Evolutionary conservation across 2,888 invertebrate genomes (phyloP).

Genomic region (Sericinus montela): DNA sequence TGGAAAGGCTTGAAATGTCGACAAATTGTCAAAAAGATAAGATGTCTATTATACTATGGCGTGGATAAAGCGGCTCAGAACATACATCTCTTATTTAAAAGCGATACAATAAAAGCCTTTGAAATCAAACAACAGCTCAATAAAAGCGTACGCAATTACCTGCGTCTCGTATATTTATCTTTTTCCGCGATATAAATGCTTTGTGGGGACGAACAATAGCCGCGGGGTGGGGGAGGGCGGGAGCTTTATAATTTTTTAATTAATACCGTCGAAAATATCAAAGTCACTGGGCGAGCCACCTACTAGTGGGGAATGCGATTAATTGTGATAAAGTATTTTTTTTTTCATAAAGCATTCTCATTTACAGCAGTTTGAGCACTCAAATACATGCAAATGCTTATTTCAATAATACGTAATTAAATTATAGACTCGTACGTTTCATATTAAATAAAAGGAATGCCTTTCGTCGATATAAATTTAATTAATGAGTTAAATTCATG

Average conservation of each 20-base stretch:
- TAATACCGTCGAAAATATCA: conserved; percentile 76
- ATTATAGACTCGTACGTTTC: conserved; percentile 1
- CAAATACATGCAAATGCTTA: conserved; percentile 8
- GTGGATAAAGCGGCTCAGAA: neutral
- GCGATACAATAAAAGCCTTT: conserved; percentile 57
- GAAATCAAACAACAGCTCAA: conserved; percentile 73
- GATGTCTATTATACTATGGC: too few species aligned
- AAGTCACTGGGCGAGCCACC: conserved; percentile 63
- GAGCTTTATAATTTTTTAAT: conserved; percentile 80
- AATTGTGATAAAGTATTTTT: conserved; percentile 50
- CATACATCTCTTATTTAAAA: conserved; percentile 30
- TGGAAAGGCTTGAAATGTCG: too few species aligned
- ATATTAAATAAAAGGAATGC: conserved; percentile 4
- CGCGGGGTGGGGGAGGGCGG: conserved; percentile 39
- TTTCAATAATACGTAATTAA: conserved; percentile 13
- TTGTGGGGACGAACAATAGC: conserved; percentile 62
- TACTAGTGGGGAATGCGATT: conserved; percentile 65
- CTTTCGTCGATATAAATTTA: conserved; percentile 1
- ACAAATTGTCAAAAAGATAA: too few species aligned
- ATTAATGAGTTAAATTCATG: neutral
- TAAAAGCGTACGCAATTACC: conserved; percentile 71
- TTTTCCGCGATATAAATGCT: conserved; percentile 68
- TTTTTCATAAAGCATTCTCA: conserved; percentile 55
- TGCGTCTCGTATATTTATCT: conserved; percentile 73
- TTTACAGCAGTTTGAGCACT: conserved; percentile 28